phyloP scores from a whole-genome alignment of 2,888 invertebrate species.

The Falcaria lacertinaria region DNA sequence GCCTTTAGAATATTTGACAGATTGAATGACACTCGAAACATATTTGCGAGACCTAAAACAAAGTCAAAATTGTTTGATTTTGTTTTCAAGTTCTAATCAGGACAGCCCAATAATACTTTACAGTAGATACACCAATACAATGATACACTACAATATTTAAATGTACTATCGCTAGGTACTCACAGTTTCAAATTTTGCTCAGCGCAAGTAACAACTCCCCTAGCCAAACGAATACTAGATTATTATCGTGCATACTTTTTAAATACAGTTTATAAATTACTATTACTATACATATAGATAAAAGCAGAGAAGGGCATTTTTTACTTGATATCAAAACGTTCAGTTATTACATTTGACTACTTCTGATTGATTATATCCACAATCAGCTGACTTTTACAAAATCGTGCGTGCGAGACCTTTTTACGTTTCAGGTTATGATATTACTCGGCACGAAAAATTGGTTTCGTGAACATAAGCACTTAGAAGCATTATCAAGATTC shows the following conservation, averaged over 20 bases:
- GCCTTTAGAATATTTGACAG: too few relatives aligned
- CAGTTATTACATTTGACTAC: too few relatives aligned
- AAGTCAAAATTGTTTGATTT: background rate
- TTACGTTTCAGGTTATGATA: too few relatives aligned
- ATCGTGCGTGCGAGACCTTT: too few relatives aligned
- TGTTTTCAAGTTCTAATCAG: background rate
- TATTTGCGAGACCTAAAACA: background rate
- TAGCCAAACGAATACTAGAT: slow-evolving; percentile 70
- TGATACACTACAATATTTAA: slow-evolving; percentile 14
- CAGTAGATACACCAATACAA: slow-evolving; percentile 15
- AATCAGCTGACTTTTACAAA: too few relatives aligned
- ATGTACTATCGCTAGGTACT: slow-evolving; percentile 49
- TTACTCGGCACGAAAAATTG: too few relatives aligned
- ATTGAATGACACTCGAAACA: background rate
- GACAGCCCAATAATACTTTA: background rate
- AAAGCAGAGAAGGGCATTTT: too few relatives aligned
- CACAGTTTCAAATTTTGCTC: slow-evolving; percentile 72
- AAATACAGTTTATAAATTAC: slow-evolving; percentile 11
- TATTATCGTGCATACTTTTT: slow-evolving; percentile 47
- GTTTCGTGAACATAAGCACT: background rate
- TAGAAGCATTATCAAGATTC: background rate
- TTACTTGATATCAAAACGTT: too few relatives aligned
- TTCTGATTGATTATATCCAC: too few relatives aligned
- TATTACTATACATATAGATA: slow-evolving; percentile 5
- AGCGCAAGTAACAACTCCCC: slow-evolving; percentile 73